Evolutionary conservation across 1,140 invertebrate species (phyloP), one percentile per base, ranked within the genome.

Genomic region (Aphis craccivora): DNA sequence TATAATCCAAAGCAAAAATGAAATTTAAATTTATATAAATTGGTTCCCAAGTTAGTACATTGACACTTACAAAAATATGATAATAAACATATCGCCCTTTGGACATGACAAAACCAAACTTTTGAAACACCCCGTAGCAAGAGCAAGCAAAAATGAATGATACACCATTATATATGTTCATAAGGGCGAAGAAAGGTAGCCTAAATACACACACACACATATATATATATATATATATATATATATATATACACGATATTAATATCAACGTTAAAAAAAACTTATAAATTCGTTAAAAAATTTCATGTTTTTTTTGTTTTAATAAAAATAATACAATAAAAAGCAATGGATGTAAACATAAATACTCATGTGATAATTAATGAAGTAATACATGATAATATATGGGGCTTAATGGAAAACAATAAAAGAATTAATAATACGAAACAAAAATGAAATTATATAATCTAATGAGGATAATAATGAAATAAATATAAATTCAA

Each of bases 51-150:
- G 91, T 93, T 93, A 93, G 91, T 93, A 93, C 51, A 86, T 93
- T 93, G 91, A 93, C 91, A 93, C 91, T 93, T 93, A 93, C 81
- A 93, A 93, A 93, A 93, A 86, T 93, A 93, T 93, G 91, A 93
- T 93, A 93, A 92, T 86, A 83, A 86, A 93, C 91, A 53, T 40
- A 93, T 60, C 51, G 51, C 91, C 45, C 45, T 25, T 53, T n/a
- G 55, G 35, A 53, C 91, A 93, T 93, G 48, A 93, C 91, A 93
- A 84, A 86, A 86, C 91, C 91, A 93, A 84, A 90, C 53, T 37
- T 86, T 93, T 53, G 91, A 55, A 92, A 93, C 48, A 84, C 35
- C 91, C 91, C 81, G 43, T 93, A 93, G 91, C 81, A 93, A 93
- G 81, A 93, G 91, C 91, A 93, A 93, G 91, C 91, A 86, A 93